Conservation (phyloP, 2,888 invertebrate species). For the Perithous albicinctus region DNA sequence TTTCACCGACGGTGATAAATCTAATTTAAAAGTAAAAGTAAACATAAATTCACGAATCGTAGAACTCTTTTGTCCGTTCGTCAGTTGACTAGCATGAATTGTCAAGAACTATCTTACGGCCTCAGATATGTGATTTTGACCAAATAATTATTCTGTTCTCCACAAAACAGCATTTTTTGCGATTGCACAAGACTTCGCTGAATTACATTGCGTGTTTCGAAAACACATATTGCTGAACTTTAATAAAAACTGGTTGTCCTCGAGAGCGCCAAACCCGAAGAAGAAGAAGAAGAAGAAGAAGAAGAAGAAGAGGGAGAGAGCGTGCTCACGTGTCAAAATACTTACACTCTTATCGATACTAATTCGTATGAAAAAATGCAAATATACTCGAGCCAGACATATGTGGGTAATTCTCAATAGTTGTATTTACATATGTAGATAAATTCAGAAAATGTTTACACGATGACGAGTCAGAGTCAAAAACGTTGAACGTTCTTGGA, state of each 20-base stretch:
- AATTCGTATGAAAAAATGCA: slow-evolving; percentile 10
- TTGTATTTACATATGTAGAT: slow-evolving; percentile 49
- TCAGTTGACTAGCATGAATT: no score
- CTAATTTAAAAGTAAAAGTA: no score
- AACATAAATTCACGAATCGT: no score
- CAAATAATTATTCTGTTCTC: no score
- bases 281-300: no score
- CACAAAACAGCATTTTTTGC: no score
- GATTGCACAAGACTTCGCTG: background rate
- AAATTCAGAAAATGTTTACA: background rate
- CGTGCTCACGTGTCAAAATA: slow-evolving; percentile 24
- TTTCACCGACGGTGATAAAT: no score
- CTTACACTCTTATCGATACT: background rate
- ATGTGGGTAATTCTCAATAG: background rate
- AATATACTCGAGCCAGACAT: background rate
- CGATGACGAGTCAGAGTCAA: background rate
- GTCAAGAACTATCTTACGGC: no score
- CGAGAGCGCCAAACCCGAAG: slow-evolving; percentile 8
- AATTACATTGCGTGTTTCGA: background rate
- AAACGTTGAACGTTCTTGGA: slow-evolving; percentile 11
- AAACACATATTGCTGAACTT: background rate
- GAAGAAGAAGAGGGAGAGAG: background rate
- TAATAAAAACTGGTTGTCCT: slow-evolving; percentile 43
- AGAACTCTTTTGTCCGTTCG: no score
- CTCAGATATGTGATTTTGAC: no score